phyloP scores from a whole-genome alignment of 2,113 vertebrate species.

The Erythrocercus mccallii region DNA sequence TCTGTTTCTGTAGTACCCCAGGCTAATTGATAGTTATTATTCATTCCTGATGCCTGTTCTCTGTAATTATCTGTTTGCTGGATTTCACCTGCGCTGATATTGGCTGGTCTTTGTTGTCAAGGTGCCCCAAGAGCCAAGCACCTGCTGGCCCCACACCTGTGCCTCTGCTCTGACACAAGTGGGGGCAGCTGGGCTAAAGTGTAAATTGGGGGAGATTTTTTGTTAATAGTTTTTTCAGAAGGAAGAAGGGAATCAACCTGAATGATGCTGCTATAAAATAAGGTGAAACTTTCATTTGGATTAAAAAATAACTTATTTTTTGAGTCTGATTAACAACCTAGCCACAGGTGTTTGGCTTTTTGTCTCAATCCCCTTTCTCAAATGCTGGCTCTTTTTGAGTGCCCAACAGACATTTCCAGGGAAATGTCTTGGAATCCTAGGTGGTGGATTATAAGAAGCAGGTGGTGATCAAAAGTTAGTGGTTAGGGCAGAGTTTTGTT shows the following conservation, averaged over 20 bases:
- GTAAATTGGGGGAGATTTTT: background rate
- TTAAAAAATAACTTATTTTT: background rate
- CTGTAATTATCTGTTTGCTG: background rate
- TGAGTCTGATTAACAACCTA: background rate
- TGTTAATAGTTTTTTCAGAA: background rate
- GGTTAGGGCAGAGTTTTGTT: background rate
- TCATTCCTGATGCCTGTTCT: background rate
- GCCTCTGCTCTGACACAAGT: background rate
- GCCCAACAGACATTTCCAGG: background rate
- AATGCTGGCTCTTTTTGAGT: background rate
- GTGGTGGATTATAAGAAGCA: background rate
- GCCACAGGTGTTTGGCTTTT: background rate
- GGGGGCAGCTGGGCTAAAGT: background rate
- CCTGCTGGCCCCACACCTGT: background rate
- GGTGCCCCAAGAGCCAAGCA: background rate
- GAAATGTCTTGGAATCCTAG: background rate
- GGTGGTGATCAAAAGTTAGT: background rate
- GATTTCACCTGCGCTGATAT: rapidly evolving
- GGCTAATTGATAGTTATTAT: background rate
- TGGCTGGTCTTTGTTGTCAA: background rate
- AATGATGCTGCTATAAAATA: background rate
- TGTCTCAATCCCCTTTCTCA: background rate
- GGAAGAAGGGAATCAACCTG: background rate
- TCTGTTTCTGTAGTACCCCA: background rate
- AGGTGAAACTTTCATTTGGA: background rate